A percentile compares a stretch with the other conserved stretches of the same genome.
phyloP scores from a whole-genome alignment of 2,888 invertebrate species.

The Synanthedon vespiformis region DNA sequence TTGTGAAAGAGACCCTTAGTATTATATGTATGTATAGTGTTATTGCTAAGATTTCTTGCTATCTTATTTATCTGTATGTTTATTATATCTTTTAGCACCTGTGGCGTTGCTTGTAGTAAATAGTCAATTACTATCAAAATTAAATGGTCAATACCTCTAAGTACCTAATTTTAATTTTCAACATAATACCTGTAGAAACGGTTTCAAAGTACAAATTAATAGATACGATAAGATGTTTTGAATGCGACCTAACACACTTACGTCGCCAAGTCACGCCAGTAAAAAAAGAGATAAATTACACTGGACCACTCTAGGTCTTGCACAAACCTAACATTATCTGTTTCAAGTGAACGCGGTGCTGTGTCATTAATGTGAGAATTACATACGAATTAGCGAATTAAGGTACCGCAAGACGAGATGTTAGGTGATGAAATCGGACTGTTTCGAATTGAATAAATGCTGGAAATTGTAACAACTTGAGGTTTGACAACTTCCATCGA shows the following conservation, averaged over 20 bases:
- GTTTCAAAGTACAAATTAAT: background rate
- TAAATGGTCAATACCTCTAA: no score
- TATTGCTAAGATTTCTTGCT: no score
- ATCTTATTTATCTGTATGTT: no score
- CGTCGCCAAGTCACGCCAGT: slow-evolving; percentile 5
- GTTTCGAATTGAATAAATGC: slow-evolving; percentile 4
- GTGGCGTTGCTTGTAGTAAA: no score
- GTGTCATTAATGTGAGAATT: slow-evolving; percentile 27
- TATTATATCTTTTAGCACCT: no score
- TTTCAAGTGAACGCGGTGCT: slow-evolving; percentile 27
- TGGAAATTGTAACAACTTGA: background rate
- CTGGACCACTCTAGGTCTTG: slow-evolving; percentile 3
- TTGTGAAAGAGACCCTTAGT: no score
- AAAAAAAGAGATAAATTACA: slow-evolving; percentile 14
- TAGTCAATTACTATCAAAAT: no score
- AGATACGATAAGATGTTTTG: background rate
- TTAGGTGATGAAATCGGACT: slow-evolving; percentile 19
- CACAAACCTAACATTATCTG: slow-evolving; percentile 26
- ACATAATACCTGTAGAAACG: no score
- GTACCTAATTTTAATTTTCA: no score
- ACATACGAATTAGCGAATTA: slow-evolving; percentile 33
- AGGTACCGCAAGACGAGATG: slow-evolving; percentile 27
- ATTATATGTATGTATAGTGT: no score
- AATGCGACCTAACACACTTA: background rate
- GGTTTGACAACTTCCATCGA: background rate